Conservation (phyloP, 2,797 vertebrate genomes). For the Hyperoplus immaculatus region DNA sequence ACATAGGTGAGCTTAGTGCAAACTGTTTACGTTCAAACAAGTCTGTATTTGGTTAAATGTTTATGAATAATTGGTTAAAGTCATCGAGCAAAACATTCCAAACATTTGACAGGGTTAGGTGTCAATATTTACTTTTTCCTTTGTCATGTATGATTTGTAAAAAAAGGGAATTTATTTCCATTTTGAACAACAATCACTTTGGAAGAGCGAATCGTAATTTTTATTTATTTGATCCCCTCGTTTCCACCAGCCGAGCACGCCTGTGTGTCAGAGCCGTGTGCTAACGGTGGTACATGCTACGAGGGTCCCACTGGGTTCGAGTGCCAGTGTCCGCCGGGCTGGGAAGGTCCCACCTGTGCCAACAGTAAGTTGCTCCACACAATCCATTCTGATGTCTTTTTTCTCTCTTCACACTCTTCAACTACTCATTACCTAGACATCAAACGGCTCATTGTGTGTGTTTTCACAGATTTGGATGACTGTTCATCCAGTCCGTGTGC, state of each 20-base stretch:
- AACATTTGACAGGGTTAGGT: too few relatives aligned
- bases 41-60: too few relatives aligned
- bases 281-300: slow-evolving; percentile 93
- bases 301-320: slow-evolving; percentile 91
- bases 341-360: slow-evolving; percentile 94
- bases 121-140: too few relatives aligned
- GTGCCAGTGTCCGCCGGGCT: slow-evolving; percentile 92
- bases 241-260: slow-evolving; percentile 89
- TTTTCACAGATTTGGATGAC: slow-evolving; percentile 89
- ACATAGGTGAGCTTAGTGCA: slow-evolving; percentile 86
- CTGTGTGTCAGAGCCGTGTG: slow-evolving; percentile 93
- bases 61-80: too few relatives aligned
- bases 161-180: too few relatives aligned
- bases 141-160: too few relatives aligned
- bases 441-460: not conserved
- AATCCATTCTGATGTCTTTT: not conserved
- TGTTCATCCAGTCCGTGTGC: slow-evolving; percentile 93
- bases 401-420: not conserved
- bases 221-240: not conserved
- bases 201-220: not conserved
- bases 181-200: not conserved
- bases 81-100: too few relatives aligned
- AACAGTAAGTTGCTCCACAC: slow-evolving; percentile 83
- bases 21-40: too few relatives aligned
- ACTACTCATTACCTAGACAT: too few relatives aligned